Base-by-base conservation (phyloP, 2,888 invertebrate species). In the Lasius fuliginosus region DNA sequence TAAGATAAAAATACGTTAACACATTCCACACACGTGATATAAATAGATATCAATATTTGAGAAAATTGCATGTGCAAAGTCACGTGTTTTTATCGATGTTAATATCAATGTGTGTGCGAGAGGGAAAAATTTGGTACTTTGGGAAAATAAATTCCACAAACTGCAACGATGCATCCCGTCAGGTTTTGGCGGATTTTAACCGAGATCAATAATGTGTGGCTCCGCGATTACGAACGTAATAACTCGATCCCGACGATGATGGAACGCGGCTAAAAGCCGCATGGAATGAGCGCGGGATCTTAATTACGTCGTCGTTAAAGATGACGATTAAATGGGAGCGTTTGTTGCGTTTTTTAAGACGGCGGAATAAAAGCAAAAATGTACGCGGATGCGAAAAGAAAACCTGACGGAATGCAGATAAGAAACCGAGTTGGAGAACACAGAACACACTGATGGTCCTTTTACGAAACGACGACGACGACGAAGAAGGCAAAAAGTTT, bases 261-360 rank as follows among this genome's bases (percentile, higher is more conserved):
- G 69, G 56, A 67, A 69, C 58, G 69, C 67, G 23, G 53, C 36
- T 77, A 67, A 67, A 40, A 67, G 53, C 40, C 12, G 53, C 11
- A 27, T 5, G 69, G 60, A 79, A 81, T 81, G 71, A 62, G 60
- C 79, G 58, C 79, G 79, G 69, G 69, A 68, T 60, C 36, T 81
- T 81, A 81, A 81, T 81, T 81, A 71, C 77, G 68, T 23, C 60
- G 36, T 62, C 69, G 33, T 79, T 79, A 68, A 67, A 67, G 67
- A 65, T 36, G 60, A 11, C 79, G n/a, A 36, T 36, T 71, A 71
- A 81, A 81, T 81, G 71, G 46, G 36, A n/a, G 71, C 27, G 67
- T 81, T 81, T 81, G 71, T 71, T 81, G 12, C 36, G 36, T 79
- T 79, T 23, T 79, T 46, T 42, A 6, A 60, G 68, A 33, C 69